Conservation (phyloP, 2,797 vertebrate genomes). For the Vipera ursinii region DNA sequence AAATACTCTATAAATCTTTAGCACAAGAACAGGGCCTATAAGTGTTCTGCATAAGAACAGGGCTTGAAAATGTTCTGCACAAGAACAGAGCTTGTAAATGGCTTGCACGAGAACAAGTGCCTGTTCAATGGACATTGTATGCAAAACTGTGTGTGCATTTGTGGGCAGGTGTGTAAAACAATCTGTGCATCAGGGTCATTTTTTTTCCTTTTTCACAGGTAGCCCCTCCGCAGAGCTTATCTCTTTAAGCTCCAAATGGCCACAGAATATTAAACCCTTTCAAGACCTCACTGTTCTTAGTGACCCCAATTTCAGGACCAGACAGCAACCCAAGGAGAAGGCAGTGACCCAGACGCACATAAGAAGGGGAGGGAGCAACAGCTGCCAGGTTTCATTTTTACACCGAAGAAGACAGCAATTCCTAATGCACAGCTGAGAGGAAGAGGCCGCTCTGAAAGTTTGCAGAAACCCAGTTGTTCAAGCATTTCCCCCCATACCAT, state of each 20-base stretch:
- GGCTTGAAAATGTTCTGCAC: neutral
- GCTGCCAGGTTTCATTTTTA: neutral
- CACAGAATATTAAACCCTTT: constrained; percentile 33
- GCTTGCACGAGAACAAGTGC: neutral
- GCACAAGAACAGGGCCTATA: neutral
- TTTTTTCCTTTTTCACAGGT: neutral
- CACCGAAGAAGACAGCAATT: neutral
- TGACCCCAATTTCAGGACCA: constrained; percentile 28
- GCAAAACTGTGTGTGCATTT: neutral
- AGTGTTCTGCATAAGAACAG: too few relatives aligned
- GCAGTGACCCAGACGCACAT: neutral
- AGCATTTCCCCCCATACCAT: neutral
- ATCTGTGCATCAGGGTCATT: neutral
- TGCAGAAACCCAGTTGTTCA: neutral
- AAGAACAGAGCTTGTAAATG: neutral
- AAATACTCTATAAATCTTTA: neutral
- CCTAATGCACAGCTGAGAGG: neutral
- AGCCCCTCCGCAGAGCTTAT: constrained; percentile 14
- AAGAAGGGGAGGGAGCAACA: too few relatives aligned
- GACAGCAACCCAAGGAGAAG: neutral
- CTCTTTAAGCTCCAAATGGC: constrained; percentile 24
- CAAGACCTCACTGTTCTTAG: constrained; percentile 28
- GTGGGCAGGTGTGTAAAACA: neutral
- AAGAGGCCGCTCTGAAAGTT: neutral
- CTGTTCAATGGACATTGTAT: neutral